Conservation (phyloP, 2,888 invertebrate genomes). For the Caenorhabditis sp. region DNA sequence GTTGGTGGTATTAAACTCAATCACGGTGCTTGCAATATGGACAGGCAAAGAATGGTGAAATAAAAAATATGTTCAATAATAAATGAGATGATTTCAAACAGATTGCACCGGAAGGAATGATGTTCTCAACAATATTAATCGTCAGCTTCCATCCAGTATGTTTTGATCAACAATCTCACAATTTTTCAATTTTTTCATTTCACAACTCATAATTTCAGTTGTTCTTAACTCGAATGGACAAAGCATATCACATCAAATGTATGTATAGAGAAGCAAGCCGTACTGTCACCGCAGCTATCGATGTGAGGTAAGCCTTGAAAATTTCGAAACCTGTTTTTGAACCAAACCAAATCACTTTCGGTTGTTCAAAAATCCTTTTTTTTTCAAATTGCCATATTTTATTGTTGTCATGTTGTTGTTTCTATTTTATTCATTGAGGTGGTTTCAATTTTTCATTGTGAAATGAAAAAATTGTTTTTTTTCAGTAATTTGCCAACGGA, state of each 20-base stretch:
- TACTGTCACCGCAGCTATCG: constrained; percentile 61
- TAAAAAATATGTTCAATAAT: not conserved
- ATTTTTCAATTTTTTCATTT: not conserved
- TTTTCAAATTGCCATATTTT: not conserved
- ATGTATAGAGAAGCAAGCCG: constrained; percentile 67
- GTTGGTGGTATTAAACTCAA: constrained; percentile 66
- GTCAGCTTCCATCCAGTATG: constrained; percentile 69
- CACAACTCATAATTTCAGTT: constrained; percentile 48
- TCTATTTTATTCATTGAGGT: not conserved
- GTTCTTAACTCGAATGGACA: constrained; percentile 69
- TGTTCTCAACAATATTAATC: constrained; percentile 69
- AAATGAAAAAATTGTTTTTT: constrained; percentile 5
- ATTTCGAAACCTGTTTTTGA: not conserved
- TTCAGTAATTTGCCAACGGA: constrained; percentile 67
- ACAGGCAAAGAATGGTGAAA: constrained; percentile 66
- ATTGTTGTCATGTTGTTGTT: not conserved
- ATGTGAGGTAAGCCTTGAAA: constrained; percentile 65
- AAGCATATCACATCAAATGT: constrained; percentile 70
- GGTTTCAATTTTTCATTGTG: no score
- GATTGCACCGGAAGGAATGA: constrained; percentile 69
- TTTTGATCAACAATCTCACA: no score
- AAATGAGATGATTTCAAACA: constrained; percentile 25
- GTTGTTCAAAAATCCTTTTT: not conserved
- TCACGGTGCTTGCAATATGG: constrained; percentile 71
- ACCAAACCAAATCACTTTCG: not conserved